Evolutionary conservation across 2,113 vertebrate genomes (phyloP), one percentile per base, ranked within the genome.

Genomic region (Hipposideros armiger): DNA sequence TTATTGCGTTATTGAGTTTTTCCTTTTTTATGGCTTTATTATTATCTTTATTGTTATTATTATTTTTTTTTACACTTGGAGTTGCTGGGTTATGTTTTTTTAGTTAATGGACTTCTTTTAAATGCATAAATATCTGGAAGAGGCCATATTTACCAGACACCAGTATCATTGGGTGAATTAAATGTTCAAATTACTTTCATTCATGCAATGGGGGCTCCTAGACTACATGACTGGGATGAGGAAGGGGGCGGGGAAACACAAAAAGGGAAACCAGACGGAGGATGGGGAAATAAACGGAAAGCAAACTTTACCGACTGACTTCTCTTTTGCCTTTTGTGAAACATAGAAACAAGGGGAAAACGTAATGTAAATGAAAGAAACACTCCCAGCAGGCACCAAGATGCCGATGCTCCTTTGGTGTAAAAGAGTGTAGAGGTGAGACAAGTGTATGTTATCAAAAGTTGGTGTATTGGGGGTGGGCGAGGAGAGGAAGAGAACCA

Each of bases 321-420:
- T 94, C 50, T 78, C 78, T 76, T 82, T 95, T 54, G n/a, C n/a
- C 52, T 64, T 90, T 92, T 66, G 91, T 66, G 14, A 0, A 77
- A 82, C 28, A 50, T 1, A 26, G 52, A 87, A 76, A 77, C 54
- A 19, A 74, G 45, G 26, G 28, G 42, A 26, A 62, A 83, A 42
- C 11, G 47, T 5, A 17, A 26, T 3, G 4, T 11, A 28, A 91
- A 90, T 20, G 36, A 40, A 87, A 54, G 5, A 26, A 78, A 81
- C 36, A 7, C 70, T 76, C 36, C 42, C 60, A 60, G 76, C 69
- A 58, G 45, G 42, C 67, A 60, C 45, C 14, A 10, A 40, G 64
- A 32, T 13, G 42, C 32, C 80, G 45, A 26, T 56, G n/a, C 22
- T 78, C 47, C 77, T 26, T 36, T 13, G 16, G 6, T 26, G 8